A percentile compares a stretch with the other conserved stretches of the same genome.
phyloP scores from a whole-genome alignment of 2,113 vertebrate genomes.

The Lepus americanus region DNA sequence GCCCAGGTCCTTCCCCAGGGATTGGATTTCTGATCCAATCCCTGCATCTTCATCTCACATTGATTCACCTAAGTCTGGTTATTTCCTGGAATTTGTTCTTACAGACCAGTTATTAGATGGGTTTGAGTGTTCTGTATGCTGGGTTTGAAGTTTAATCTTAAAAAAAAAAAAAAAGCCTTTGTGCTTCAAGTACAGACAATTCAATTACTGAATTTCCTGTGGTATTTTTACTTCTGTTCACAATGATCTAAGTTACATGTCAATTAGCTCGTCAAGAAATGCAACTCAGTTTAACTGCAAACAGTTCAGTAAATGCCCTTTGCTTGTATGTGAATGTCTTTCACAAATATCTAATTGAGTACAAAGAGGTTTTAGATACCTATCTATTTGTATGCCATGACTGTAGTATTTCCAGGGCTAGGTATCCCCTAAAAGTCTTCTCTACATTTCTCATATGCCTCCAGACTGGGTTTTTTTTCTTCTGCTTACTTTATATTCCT shows the following conservation, averaged over 20 bases:
- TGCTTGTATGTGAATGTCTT: neutral
- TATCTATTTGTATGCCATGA: neutral
- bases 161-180: neutral
- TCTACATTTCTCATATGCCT: neutral
- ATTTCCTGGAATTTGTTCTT: neutral
- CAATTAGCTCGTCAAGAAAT: constrained; percentile 33
- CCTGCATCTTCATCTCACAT: neutral
- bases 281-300: neutral
- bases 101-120: neutral
- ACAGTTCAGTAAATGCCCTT: neutral
- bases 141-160: neutral
- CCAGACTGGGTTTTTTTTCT: neutral
- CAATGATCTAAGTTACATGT: neutral
- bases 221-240: neutral
- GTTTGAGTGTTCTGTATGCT: neutral
- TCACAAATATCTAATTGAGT: neutral
- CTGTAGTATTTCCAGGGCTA: neutral
- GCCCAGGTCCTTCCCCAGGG: neutral
- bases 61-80: neutral
- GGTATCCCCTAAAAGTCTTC: neutral
- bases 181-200: neutral
- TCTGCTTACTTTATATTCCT: neutral
- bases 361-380: neutral
- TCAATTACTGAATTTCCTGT: neutral
- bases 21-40: neutral